Evolutionary conservation across 2,888 invertebrate species (phyloP), one percentile per base, ranked within the genome.

Genomic region (Cloeon dipterum): DNA sequence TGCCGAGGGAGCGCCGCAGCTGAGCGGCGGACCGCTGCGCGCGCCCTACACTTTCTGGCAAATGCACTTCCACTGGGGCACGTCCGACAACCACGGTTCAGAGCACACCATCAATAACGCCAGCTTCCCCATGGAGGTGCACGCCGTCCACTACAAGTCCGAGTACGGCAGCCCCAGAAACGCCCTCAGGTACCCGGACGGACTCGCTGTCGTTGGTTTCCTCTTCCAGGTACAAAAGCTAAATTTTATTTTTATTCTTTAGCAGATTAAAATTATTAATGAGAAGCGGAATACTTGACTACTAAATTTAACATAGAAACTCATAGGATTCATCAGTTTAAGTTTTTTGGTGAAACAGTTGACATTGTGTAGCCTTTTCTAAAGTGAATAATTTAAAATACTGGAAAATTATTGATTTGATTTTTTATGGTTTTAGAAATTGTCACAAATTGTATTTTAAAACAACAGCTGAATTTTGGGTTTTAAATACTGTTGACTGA

Each of bases 61-160:
- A 13, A 16, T 36, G 23, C 26, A 26, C n/a, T 36, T 36, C 25
- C 36, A 36, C 26, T 36, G 36, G 36, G 36, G 36, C 2, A 17
- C 7, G 10, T 17, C 14, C 18, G 16, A 13, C 2, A 14, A 3
- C 3, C 18, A 26, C 4, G 36, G 36, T 18, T 25, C 25, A 17
- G 36, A 36, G 26, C 36, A 36, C 18, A 25, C 26, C 14, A 18
- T 36, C 5, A 26, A 18, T 11, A 26, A 26, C 16, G 2, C 5
- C 34, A 44, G 44, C 21, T 44, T 39, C 18, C 40, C 44, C 1
- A 26, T 42, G 11, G 44, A 44, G 34, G 37, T 42, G 40, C 44
- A 44, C 21, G 40, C 37, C 1, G 42, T 44, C 8, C 42, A 42
- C 20, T 40, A 37, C 23, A 39, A 39, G 20, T 37, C 36, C 13